A percentile compares a stretch with the other conserved stretches of the same genome.
Conservation (phyloP, 2,888 invertebrate species). For the Leptarthrus brevirostris region DNA sequence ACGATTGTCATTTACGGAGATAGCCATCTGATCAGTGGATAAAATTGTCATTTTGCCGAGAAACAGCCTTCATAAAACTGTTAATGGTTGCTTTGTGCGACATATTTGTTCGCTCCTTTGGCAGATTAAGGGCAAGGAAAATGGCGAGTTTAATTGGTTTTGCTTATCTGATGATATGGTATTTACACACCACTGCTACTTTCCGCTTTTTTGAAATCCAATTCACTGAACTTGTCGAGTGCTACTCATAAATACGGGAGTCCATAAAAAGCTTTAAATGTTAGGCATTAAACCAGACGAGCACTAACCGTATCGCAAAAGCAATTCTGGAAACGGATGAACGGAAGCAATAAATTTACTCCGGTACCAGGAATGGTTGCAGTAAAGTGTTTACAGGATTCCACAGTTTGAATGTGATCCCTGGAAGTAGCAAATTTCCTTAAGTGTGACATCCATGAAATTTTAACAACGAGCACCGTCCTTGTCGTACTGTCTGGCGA, state of each 20-base stretch:
- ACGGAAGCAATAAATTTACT: slow-evolving; percentile 45
- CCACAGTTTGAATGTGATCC: slow-evolving; percentile 43
- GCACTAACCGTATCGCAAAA: slow-evolving; percentile 39
- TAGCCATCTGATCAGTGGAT: slow-evolving; percentile 8
- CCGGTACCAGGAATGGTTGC: slow-evolving; percentile 34
- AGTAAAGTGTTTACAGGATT: slow-evolving; percentile 45
- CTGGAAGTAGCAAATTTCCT: slow-evolving; percentile 49
- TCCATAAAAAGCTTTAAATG: slow-evolving; percentile 48
- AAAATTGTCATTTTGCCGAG: neutral
- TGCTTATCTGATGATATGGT: slow-evolving; percentile 30
- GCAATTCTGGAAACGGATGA: slow-evolving; percentile 44
- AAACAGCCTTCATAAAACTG: slow-evolving; percentile 18
- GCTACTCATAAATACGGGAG: slow-evolving; percentile 37
- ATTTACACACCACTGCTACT: slow-evolving; percentile 35
- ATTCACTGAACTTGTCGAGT: slow-evolving; percentile 40
- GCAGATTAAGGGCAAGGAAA: neutral
- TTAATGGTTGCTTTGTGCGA: slow-evolving; percentile 19
- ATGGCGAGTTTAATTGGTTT: slow-evolving; percentile 34
- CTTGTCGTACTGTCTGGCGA: slow-evolving; percentile 12
- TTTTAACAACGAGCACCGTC: slow-evolving; percentile 38
- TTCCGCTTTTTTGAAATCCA: slow-evolving; percentile 32
- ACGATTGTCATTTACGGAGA: neutral
- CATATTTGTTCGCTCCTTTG: neutral
- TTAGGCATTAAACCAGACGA: slow-evolving; percentile 42
- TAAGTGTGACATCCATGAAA: slow-evolving; percentile 48